Conservation (phyloP, 2,888 invertebrate species). For the Cataglyphis livida region DNA sequence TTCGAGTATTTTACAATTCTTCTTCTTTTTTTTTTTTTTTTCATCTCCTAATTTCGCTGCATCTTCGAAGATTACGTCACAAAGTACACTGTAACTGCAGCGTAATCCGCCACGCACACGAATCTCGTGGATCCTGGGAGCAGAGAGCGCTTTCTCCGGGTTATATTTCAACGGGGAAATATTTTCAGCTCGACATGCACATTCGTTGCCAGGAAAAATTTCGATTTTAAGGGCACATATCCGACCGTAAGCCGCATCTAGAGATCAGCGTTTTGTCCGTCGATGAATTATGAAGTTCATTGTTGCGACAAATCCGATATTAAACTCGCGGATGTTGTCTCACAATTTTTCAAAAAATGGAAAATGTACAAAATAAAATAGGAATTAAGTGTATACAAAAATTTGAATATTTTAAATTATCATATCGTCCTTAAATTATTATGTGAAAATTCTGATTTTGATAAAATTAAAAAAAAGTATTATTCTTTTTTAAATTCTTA, state of each 20-base stretch:
- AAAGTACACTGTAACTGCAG: not conserved
- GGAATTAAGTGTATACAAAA: not conserved
- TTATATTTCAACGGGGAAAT: conserved; percentile 33
- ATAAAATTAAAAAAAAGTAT: too few relatives aligned
- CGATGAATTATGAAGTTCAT: conserved; percentile 13
- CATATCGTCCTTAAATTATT: too few relatives aligned
- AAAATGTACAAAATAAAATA: not conserved
- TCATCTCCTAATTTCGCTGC: conserved; percentile 22
- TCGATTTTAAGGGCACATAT: conserved; percentile 31
- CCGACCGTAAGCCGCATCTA: conserved; percentile 15
- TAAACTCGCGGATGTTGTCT: conserved; percentile 7
- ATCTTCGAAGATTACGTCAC: conserved; percentile 34
- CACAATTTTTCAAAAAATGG: not conserved
- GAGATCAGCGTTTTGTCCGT: conserved; percentile 12
- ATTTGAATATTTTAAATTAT: not conserved
- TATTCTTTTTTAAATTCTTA: too few relatives aligned
- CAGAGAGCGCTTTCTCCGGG: conserved; percentile 21
- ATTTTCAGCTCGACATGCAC: conserved; percentile 27
- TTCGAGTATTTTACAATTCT: conserved; percentile 7
- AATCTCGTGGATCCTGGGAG: conserved; percentile 13
- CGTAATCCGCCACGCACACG: conserved; percentile 22
- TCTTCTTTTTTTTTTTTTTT: not conserved
- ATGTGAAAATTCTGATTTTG: too few relatives aligned
- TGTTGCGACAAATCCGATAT: conserved; percentile 31
- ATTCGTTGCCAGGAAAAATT: not conserved